These are phyloP conservation scores for Electrona antarctica DNA, from an alignment of 2,113 vertebrate genomes.

Conservation along the genomic window DNA sequence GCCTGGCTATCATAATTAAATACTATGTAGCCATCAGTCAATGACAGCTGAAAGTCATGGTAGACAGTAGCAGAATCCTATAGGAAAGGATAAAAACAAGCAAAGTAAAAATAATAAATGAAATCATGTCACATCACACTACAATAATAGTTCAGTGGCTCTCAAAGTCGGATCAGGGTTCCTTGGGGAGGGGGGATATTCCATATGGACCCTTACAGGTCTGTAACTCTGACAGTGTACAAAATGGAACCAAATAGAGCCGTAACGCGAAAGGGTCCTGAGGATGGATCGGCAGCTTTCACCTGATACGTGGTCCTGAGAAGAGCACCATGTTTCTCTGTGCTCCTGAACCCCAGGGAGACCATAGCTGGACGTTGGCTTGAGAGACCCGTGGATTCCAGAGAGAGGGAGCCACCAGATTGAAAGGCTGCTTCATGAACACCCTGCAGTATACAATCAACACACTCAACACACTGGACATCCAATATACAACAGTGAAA, in stretches of 20 bases:
- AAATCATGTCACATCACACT: no score
- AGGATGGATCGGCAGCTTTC: not conserved
- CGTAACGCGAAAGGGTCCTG: no score
- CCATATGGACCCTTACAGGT: no score
- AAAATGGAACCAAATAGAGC: no score
- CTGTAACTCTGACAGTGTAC: no score
- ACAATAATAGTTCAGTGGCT: no score
- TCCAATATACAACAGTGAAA: no score
- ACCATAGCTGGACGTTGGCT: slow-evolving; percentile 22
- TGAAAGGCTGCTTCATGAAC: slow-evolving; percentile 48
- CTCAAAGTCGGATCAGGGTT: no score
- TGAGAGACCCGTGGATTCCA: slow-evolving; percentile 4
- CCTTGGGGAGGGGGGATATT: slow-evolving; percentile 22
- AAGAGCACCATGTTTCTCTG: slow-evolving; percentile 29
- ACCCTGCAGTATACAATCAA: slow-evolving; percentile 42
- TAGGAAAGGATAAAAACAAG: no score
- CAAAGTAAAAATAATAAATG: no score
- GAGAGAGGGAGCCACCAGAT: slow-evolving; percentile 39
- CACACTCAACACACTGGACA: not conserved
- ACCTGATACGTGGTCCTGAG: slow-evolving; percentile 59
- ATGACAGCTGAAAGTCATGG: slow-evolving; percentile 74
- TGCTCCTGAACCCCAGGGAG: slow-evolving; percentile 67
- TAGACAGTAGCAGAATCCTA: not conserved
- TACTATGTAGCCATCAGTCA: slow-evolving; percentile 78
- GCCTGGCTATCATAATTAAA: slow-evolving; percentile 64